These are phyloP conservation scores for Amaurobius ferox DNA, from an alignment of 2,888 invertebrate genomes.

Conservation along the genomic window DNA sequence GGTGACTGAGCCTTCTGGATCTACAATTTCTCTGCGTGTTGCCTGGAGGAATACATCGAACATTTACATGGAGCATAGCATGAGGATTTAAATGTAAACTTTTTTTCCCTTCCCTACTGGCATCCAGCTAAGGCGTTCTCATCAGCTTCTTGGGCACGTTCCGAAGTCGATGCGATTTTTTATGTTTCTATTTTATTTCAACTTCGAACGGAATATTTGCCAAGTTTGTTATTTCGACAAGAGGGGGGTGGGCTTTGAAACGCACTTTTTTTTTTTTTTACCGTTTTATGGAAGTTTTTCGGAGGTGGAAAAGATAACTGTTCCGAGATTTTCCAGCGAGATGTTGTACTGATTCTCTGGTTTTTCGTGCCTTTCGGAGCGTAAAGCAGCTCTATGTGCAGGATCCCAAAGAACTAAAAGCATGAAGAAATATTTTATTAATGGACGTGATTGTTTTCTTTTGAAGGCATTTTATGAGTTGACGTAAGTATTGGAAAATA, in stretches of 20 bases:
- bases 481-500: no score
- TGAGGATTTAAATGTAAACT: conserved; percentile 63
- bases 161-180: conserved; percentile 38
- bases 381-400: no score
- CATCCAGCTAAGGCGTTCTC: conserved; percentile 27
- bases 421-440: no score
- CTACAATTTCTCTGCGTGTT: conserved; percentile 19
- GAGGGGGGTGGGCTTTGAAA: background rate
- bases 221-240: background rate
- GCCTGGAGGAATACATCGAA: conserved; percentile 31
- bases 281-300: background rate
- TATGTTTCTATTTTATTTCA: conserved; percentile 34
- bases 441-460: no score
- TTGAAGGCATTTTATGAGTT: no score
- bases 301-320: background rate
- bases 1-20: conserved; percentile 26
- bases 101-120: conserved; percentile 26
- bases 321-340: background rate
- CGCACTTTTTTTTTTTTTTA: background rate
- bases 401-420: no score
- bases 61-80: conserved; percentile 61
- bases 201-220: background rate
- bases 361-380: no score
- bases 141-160: conserved; percentile 62
- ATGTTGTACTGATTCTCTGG: background rate